Conservation (phyloP, 2,888 invertebrate genomes). For the Opisthograptis luteolata region DNA sequence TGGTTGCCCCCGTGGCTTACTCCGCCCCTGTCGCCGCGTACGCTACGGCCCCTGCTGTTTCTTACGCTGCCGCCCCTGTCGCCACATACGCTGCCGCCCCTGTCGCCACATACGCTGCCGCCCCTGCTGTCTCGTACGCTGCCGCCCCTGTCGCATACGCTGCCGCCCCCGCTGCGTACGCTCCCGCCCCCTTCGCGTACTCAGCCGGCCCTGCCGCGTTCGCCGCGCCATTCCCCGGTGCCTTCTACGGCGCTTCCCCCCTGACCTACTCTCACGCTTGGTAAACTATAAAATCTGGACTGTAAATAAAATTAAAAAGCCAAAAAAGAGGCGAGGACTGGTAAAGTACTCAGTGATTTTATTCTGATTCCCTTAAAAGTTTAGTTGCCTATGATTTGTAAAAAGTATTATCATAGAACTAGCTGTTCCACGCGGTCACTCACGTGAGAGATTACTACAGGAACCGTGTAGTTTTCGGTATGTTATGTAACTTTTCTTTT, state of each 20-base stretch:
- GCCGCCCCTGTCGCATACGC: slow-evolving; percentile 17
- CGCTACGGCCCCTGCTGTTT: slow-evolving; percentile 39
- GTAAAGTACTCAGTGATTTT: slow-evolving; percentile 18
- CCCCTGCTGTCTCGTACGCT: slow-evolving; percentile 31
- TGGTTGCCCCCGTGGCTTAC: slow-evolving; percentile 28
- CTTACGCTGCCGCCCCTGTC: slow-evolving; percentile 43
- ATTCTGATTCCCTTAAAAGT: neutral
- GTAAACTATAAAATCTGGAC: slow-evolving; percentile 12
- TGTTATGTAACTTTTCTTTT: too few relatives aligned
- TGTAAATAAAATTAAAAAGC: slow-evolving; percentile 27
- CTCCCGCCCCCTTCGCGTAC: neutral
- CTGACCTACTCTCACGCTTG: slow-evolving; percentile 29
- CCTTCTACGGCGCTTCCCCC: slow-evolving; percentile 5
- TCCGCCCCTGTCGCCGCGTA: slow-evolving; percentile 36
- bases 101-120: slow-evolving; percentile 37
- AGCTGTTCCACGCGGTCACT: too few relatives aligned
- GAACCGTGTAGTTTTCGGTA: too few relatives aligned
- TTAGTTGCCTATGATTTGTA: too few relatives aligned
- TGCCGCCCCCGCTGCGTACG: neutral
- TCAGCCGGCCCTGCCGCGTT: neutral
- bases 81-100: slow-evolving; percentile 3
- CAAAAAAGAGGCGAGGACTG: slow-evolving; percentile 37
- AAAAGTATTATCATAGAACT: too few relatives aligned
- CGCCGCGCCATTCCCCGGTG: neutral
- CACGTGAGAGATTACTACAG: too few relatives aligned